Base-by-base conservation (phyloP, 2,888 invertebrate genomes). In the Furcula furcula region DNA sequence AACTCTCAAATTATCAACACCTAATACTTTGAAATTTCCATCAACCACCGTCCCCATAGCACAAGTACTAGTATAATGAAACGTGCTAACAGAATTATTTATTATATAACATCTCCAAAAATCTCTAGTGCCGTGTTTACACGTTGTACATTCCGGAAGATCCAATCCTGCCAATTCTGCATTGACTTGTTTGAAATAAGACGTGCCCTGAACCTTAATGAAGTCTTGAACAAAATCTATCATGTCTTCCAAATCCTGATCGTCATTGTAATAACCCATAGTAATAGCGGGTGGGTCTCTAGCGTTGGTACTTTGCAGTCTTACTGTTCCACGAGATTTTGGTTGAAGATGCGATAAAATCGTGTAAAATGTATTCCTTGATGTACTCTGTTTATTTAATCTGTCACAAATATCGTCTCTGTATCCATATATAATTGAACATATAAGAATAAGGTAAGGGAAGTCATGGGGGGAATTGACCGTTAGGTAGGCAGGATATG, bases 41-140 rank as follows among this genome's bases (percentile, higher is more conserved):
- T 93, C 92, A 0, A 94, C 92, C 0, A 94, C 94, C 0, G 92
- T 89, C 0, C 94, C 94, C 94, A 95, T 94, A 59, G 93, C 92
- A 35, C 92, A 91, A 0, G 94, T 93, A 0, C 94, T 91, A 0
- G 89, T 80, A 0, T 92, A 93, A 68, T 94, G 94, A 55, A 92
- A 94, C 27, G 92, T 90, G 0, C 93, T 93, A 21, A 91, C 85
- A 0, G 61, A 92, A 91, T 53, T 40, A 3, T 45, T 28, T 2
- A 36, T 7, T 1, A 48, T 37, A 23, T 62, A 70, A 25, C 75
- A 75, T 18, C 28, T 29, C 58, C 56, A 66, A 34, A 57, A 70
- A 0, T 55, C 50, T 2, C 28, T 16, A 5, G 44, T 50, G 2
- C 14, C 33, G 7, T 36, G 30, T 1, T 40, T 28, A 0, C 46